Percentiles rank a stretch among this genome's conserved stretches.
phyloP scores from a whole-genome alignment of 2,113 vertebrate genomes.

The Serilophus lunatus region DNA sequence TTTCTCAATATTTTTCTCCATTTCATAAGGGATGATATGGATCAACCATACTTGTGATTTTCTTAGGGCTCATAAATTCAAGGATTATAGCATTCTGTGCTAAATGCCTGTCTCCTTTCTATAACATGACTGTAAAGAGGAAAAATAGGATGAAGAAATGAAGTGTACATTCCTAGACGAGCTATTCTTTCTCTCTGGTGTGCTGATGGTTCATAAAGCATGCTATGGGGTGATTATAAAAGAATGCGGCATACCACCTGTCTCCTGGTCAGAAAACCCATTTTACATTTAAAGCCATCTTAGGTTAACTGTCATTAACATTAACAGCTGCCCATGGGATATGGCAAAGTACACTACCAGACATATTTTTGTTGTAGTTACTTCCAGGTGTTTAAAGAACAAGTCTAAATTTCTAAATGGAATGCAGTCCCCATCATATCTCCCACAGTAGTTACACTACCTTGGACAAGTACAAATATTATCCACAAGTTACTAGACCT shows the following conservation, averaged over 20 bases:
- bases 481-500: background rate
- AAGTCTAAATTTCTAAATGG: background rate
- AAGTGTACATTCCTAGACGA: slow-evolving; percentile 16
- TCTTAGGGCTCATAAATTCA: slow-evolving; percentile 34
- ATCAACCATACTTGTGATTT: background rate
- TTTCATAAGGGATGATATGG: background rate
- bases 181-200: background rate
- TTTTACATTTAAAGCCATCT: slow-evolving; percentile 2
- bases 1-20: background rate
- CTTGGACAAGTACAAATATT: background rate
- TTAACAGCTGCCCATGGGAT: slow-evolving; percentile 5
- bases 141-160: slow-evolving; percentile 33
- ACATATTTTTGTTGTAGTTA: background rate
- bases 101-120: background rate
- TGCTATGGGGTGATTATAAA: slow-evolving; percentile 40
- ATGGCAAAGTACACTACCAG: background rate
- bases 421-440: background rate
- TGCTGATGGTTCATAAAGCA: slow-evolving; percentile 51
- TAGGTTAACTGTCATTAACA: slow-evolving; percentile 37
- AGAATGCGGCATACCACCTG: slow-evolving; percentile 33
- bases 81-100: background rate
- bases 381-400: slow-evolving; percentile 9
- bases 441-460: background rate
- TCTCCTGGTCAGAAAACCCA: slow-evolving; percentile 34
- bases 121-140: background rate